Evolutionary conservation across 2,888 invertebrate species (phyloP).

Genomic region (Caenorhabditis sp.): DNA sequence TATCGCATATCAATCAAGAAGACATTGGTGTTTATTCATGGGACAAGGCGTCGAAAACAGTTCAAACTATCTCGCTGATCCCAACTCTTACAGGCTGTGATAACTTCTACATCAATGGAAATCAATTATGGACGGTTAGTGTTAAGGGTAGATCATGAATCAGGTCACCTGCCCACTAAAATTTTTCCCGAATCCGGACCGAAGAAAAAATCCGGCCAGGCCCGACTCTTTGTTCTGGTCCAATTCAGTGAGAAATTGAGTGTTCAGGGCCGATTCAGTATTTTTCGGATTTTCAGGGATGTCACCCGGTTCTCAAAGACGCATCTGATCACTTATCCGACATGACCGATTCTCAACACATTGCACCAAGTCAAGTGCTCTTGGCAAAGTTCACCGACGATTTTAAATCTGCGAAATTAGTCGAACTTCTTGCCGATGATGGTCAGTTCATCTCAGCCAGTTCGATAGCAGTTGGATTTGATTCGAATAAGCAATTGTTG

Average conservation of each 20-base stretch:
- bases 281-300: slow-evolving; percentile 44
- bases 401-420: slow-evolving; percentile 24
- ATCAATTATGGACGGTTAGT: slow-evolving; percentile 40
- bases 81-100: slow-evolving; percentile 37
- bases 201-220: too few relatives aligned
- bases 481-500: slow-evolving; percentile 33
- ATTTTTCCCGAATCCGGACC: too few relatives aligned
- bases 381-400: slow-evolving; percentile 37
- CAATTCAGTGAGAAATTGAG: too few relatives aligned
- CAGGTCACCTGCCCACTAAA: not conserved
- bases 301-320: slow-evolving; percentile 40
- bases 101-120: slow-evolving; percentile 43
- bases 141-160: not conserved
- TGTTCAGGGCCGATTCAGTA: too few relatives aligned
- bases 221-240: too few relatives aligned
- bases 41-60: slow-evolving; percentile 11
- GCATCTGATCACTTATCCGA: slow-evolving; percentile 26
- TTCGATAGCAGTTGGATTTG: slow-evolving; percentile 23
- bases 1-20: slow-evolving; percentile 42
- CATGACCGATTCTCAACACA: slow-evolving; percentile 6
- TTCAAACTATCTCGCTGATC: slow-evolving; percentile 18
- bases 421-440: slow-evolving; percentile 41
- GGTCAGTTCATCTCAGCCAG: slow-evolving; percentile 35
- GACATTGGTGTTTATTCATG: slow-evolving; percentile 37
- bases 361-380: slow-evolving; percentile 44